A percentile compares a stretch with the other conserved stretches of the same genome.
phyloP scores from a whole-genome alignment of 2,113 vertebrate species.

The Butastur rufipennis region DNA sequence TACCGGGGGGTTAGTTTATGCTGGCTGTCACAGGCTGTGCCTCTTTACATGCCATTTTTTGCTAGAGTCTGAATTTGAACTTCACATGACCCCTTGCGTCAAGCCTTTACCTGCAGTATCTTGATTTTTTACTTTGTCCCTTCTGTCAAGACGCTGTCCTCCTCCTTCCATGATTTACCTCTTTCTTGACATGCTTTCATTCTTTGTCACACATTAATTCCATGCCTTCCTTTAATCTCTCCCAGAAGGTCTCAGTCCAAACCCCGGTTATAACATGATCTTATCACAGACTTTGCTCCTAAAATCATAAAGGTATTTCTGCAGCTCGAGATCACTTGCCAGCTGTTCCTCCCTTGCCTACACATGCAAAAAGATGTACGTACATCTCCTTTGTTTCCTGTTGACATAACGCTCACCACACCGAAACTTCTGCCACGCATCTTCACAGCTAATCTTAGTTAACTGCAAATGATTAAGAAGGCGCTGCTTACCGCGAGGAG shows the following conservation, averaged over 20 bases:
- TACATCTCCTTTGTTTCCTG: background rate
- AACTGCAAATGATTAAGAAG: background rate
- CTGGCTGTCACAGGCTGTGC: background rate
- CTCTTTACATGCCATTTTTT: background rate
- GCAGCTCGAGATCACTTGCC: background rate
- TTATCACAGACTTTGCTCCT: background rate
- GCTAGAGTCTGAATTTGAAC: conserved; percentile 27
- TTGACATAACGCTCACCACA: background rate
- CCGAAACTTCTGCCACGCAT: background rate
- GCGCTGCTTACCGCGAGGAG: background rate
- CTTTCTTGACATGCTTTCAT: background rate
- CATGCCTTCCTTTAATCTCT: background rate
- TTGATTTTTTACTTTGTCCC: conserved; percentile 42
- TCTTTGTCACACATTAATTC: conserved; percentile 9
- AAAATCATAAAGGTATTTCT: background rate
- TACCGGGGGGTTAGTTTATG: background rate
- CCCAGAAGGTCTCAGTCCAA: background rate
- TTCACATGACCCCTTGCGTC: background rate
- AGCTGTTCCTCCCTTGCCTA: background rate
- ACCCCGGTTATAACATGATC: accelerated
- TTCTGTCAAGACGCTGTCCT: conserved; percentile 36
- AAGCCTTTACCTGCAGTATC: conserved; percentile 5
- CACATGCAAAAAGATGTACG: background rate
- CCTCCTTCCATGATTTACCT: conserved; percentile 22
- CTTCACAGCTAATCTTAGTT: background rate